Conservation (phyloP, 2,888 invertebrate genomes). For the Schrankia costaestrigalis region DNA sequence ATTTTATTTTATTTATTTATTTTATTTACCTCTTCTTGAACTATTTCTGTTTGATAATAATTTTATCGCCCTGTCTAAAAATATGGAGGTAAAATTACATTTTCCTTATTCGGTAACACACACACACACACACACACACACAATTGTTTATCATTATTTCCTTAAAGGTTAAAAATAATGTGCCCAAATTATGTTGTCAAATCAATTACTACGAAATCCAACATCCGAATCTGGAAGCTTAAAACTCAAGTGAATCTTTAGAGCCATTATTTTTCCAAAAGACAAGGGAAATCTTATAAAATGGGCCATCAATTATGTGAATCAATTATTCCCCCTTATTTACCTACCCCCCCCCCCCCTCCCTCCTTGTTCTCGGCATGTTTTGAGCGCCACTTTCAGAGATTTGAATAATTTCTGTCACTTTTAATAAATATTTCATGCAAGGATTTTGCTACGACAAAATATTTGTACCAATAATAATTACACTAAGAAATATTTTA, state of each 20-base stretch:
- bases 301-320: conserved; percentile 22
- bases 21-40: no score
- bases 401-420: conserved; percentile 35
- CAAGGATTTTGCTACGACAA: no score
- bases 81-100: no score
- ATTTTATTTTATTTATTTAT: no score
- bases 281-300: conserved; percentile 14
- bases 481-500: conserved; percentile 1
- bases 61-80: no score
- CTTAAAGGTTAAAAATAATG: no score
- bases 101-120: no score
- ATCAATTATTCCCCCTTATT: conserved; percentile 32
- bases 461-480: conserved; percentile 10
- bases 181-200: no score
- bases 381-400: conserved; percentile 13
- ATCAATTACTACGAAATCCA: conserved; percentile 2
- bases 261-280: conserved; percentile 22
- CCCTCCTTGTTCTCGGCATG: no score
- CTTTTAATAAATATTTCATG: conserved; percentile 20
- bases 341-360: conserved; percentile 7
- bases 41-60: no score
- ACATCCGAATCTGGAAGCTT: background rate
- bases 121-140: no score
- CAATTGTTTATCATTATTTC: no score
- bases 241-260: conserved; percentile 3